Conservation (phyloP, 2,888 invertebrate species). For the Drosophila subsilvestris region DNA sequence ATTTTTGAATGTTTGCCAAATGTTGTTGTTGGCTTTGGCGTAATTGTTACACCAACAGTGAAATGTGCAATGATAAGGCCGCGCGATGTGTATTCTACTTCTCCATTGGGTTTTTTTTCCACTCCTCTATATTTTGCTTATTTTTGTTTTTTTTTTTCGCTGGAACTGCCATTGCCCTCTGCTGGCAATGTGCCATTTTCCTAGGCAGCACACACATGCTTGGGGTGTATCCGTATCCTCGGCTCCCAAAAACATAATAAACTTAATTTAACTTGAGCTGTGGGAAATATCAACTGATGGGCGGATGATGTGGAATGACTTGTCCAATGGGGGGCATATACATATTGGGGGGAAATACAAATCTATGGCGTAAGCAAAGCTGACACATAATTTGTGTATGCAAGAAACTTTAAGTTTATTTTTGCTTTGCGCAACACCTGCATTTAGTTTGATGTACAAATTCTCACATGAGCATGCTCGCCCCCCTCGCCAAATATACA, state of each 20-base stretch:
- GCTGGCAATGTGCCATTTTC: conserved; percentile 40
- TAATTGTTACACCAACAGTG: conserved; percentile 78
- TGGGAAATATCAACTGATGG: conserved; percentile 10
- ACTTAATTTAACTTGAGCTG: conserved; percentile 33
- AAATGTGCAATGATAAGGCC: conserved; percentile 77
- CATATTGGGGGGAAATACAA: not conserved
- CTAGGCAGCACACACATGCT: conserved; percentile 29
- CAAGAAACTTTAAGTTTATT: not conserved
- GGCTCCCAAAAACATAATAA: conserved; percentile 28
- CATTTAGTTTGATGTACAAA: conserved; percentile 62
- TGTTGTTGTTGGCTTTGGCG: conserved; percentile 62
- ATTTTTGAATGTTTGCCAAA: conserved; percentile 75
- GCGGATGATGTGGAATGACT: not conserved
- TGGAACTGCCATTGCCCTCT: conserved; percentile 41
- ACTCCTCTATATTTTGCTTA: conserved; percentile 30
- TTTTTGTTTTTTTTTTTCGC: conserved; percentile 26
- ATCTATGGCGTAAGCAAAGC: not conserved
- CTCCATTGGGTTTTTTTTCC: conserved; percentile 48
- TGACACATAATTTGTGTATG: not conserved
- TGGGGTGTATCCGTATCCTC: conserved; percentile 16
- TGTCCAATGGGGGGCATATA: not conserved
- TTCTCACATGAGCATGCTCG: conserved; percentile 58
- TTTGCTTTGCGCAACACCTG: conserved; percentile 52
- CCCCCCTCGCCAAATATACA: conserved; percentile 27
- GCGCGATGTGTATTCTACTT: conserved; percentile 56